Base-by-base conservation (phyloP, 1,140 invertebrate genomes). In the Drosophila pandora region DNA sequence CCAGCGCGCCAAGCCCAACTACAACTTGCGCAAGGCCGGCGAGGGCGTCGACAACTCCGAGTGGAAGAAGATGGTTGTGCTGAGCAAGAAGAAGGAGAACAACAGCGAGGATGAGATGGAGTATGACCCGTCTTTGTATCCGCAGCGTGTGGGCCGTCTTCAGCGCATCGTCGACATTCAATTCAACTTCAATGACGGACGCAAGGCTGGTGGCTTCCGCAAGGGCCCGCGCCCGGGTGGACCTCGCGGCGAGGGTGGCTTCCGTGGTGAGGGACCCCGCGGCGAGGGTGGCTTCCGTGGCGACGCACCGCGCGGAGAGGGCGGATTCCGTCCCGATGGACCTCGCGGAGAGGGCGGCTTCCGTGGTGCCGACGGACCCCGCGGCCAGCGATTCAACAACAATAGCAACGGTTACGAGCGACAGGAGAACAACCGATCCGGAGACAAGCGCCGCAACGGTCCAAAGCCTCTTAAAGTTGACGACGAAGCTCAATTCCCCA, bases 401-500 rank as follows among this genome's bases (percentile, higher is more conserved):
- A 77, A 50, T 8, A 74, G 30, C 50, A 82, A 62, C 70, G 90
- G 84, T 22, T 90, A 81, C 67, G 91, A 87, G 22, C 68, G 71
- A n/a, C 30, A 48, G 8, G 43, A 45, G 0, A 57, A 65, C 17
- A 60, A 75, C 48, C 79, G 75, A 37, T 39, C 58, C 3, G 76
- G 55, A 4, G 74, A 85, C n/a, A 87, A 87, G 41, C 82, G 71
- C 77, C 81, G 67, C 70, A 76, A 50, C 34, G 77, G 52, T 34
- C 54, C 71, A 21, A 90, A 89, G 63, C 74, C 80, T 21, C 78
- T 89, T 6, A 97, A 97, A 92, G 97, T 99, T 47, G 97, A 98
- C 92, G 97, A 99, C 93, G 97, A 97, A 93, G 95, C 95, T 91
- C 97, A 98, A 93, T 98, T 99, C 93, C 98, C 98, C 65, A 97